These are phyloP conservation scores for Acrocephalus arundinaceus DNA, from an alignment of 2,113 vertebrate species.

Conservation along the genomic window DNA sequence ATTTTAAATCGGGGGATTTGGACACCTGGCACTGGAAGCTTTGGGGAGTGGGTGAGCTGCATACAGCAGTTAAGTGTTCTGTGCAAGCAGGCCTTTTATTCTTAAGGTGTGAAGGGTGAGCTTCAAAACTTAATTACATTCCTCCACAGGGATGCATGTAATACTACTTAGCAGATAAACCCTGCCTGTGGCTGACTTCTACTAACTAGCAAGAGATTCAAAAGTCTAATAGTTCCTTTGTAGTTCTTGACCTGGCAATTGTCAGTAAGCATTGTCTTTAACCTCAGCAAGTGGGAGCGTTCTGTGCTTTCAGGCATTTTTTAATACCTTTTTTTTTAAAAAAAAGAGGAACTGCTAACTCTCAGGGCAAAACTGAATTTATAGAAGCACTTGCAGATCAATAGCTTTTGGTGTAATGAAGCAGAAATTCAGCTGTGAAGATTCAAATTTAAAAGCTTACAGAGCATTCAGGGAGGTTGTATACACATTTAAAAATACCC, in stretches of 20 bases:
- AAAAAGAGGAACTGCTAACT: background rate
- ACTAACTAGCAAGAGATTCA: background rate
- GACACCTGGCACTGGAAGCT: background rate
- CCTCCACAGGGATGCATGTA: background rate
- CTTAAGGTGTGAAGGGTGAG: background rate
- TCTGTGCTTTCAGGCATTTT: background rate
- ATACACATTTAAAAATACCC: background rate
- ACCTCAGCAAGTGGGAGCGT: background rate
- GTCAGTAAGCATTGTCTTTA: background rate
- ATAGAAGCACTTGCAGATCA: background rate
- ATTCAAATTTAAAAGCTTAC: background rate
- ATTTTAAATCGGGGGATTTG: fast-evolving
- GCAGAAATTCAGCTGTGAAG: background rate
- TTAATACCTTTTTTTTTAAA: background rate
- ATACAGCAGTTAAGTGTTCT: background rate
- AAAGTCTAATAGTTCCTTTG: background rate
- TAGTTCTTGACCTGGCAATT: background rate
- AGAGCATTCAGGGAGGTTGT: background rate
- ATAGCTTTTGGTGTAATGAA: background rate
- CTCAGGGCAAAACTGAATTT: background rate
- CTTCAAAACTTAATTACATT: background rate
- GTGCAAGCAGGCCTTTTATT: background rate
- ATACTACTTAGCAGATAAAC: background rate
- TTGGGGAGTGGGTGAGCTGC: background rate
- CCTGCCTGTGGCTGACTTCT: background rate